Evolutionary conservation across 2,888 invertebrate genomes (phyloP), one percentile per base, ranked within the genome.

Genomic region (Acleris emargana): DNA sequence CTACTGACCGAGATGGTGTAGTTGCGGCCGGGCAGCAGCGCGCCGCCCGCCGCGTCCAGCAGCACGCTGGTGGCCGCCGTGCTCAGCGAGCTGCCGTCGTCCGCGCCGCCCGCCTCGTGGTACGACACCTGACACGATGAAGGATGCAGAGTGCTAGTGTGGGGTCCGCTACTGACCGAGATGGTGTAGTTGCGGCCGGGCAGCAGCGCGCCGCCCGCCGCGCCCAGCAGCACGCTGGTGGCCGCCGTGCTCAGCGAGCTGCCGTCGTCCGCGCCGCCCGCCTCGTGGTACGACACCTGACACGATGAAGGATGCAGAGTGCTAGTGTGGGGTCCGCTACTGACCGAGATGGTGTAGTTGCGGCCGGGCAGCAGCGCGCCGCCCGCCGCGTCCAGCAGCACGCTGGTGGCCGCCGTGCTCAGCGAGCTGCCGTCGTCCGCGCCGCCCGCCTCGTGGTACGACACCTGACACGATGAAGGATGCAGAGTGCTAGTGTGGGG

Each of bases 171-270:
- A n/a, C 72, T 68, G 52, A 84, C 96, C 17, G 95, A 94, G 71
- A 98, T 94, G 11, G 97, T 96, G 87, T 98, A 98, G 90, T 98
- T 98, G 62, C 98, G 94, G 9, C 98, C 98, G 0, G 98, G 97
- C 70, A 97, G 91, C 62, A 98, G 90, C 70, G 97, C 94, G 71
- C 43, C 55, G 43, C 55, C 55, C 4, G 53, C 25, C 25, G 58
- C 73, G 66, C 96, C 96, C 71, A 98, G 90, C 64, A 94, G 93
- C 32, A 95, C 94, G 77, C 93, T 94, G 43, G 95, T 94, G 74
- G 94, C 93, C 60, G 95, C 93, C 5, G 96, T 95, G 72, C 91
- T 93, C 68, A 97, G 93, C 52, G 95, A 93, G 83, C 95, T 97
- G 78, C 96, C 96, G 84, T 97, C 98, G 53, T 96, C 97, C 70